A percentile compares a stretch with the other conserved stretches of the same genome.
Conservation (phyloP, 2,888 invertebrate genomes). For the Mongoloraphidia duomilia region DNA sequence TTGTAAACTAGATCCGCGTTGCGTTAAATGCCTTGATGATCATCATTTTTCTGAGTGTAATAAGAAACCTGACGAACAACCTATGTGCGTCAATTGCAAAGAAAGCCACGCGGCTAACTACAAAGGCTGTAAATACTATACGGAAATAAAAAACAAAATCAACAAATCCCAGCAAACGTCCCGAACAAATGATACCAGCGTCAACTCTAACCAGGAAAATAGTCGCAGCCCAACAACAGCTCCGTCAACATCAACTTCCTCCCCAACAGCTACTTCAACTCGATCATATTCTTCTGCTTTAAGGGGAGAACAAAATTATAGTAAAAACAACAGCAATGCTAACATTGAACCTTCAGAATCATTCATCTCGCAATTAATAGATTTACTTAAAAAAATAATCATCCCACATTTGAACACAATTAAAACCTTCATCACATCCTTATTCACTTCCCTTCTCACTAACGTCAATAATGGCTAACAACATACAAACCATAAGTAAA, state of each 20-base stretch:
- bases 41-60: background rate
- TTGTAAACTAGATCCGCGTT: background rate
- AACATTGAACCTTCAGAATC: no score
- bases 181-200: no score
- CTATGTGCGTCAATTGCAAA: constrained; percentile 6
- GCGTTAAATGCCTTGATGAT: constrained; percentile 2
- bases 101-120: constrained; percentile 8
- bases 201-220: background rate
- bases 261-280: background rate
- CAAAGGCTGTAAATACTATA: background rate
- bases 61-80: constrained; percentile 1
- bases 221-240: background rate
- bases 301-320: background rate
- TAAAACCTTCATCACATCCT: no score
- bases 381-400: no score
- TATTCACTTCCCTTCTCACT: background rate
- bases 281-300: background rate
- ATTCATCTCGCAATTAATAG: no score
- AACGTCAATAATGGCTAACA: background rate
- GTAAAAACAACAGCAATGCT: no score
- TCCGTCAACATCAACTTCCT: background rate
- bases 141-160: no score
- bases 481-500: background rate
- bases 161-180: no score
- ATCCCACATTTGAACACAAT: no score